These are phyloP conservation scores for Buathra laborator DNA, from an alignment of 2,888 invertebrate genomes.

Conservation along the genomic window DNA sequence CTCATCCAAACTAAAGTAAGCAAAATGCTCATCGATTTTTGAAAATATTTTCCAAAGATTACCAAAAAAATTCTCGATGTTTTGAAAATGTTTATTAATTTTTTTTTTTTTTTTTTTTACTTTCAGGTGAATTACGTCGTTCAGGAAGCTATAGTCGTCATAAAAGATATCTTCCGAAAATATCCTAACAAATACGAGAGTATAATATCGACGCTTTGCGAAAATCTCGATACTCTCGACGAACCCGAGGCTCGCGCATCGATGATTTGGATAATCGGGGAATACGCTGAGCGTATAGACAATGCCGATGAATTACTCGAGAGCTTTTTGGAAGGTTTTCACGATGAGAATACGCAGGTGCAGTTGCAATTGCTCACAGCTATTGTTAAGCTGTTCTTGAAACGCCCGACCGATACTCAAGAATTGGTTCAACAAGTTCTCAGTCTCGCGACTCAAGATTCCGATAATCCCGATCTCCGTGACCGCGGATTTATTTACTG, in stretches of 20 bases:
- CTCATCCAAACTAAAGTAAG: slow-evolving; percentile 98
- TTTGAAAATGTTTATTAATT: background rate
- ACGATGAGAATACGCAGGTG: slow-evolving; percentile 98
- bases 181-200: slow-evolving; percentile 99
- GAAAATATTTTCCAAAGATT: no score
- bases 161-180: slow-evolving; percentile 98
- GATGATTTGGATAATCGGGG: slow-evolving; percentile 98
- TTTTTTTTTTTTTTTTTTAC: slow-evolving; percentile 31
- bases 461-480: slow-evolving; percentile 99
- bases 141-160: slow-evolving; percentile 99
- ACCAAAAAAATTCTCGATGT: no score
- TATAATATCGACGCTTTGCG: slow-evolving; percentile 99
- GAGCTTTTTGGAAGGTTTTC: slow-evolving; percentile 99
- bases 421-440: slow-evolving; percentile 98
- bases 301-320: slow-evolving; percentile 99
- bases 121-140: slow-evolving; percentile 97
- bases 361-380: slow-evolving; percentile 98
- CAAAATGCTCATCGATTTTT: background rate
- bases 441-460: slow-evolving; percentile 95
- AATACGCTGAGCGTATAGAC: slow-evolving; percentile 99
- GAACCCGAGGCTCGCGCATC: slow-evolving; percentile 99
- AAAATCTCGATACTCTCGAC: slow-evolving; percentile 99
- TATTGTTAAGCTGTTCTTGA: slow-evolving; percentile 99
- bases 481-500: slow-evolving; percentile 99
- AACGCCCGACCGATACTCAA: slow-evolving; percentile 99